A percentile compares a stretch with the other conserved stretches of the same genome.
Evolutionary conservation across 2,113 vertebrate genomes (phyloP).

Genomic region (Acanthochromis polyacanthus): DNA sequence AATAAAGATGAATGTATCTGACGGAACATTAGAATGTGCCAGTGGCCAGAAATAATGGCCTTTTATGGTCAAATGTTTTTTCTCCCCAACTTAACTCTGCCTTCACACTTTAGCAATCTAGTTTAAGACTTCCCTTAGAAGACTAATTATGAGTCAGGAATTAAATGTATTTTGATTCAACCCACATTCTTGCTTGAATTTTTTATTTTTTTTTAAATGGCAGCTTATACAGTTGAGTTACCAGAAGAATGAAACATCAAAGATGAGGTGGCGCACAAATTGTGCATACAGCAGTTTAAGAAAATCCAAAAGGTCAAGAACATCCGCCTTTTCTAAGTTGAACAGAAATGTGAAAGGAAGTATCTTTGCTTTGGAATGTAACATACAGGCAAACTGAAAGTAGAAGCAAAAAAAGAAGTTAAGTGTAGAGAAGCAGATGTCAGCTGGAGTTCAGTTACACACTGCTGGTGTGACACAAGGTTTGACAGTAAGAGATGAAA

Average conservation of each 20-base stretch:
- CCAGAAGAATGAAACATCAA: neutral
- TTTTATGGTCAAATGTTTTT: too few species aligned
- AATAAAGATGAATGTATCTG: too few species aligned
- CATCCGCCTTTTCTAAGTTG: conserved; percentile 40
- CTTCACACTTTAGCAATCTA: too few species aligned
- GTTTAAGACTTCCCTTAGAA: neutral
- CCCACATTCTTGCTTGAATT: neutral
- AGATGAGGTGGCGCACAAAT: conserved; percentile 10
- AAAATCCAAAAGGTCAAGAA: conserved; percentile 60
- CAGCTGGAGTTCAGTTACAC: conserved; percentile 17
- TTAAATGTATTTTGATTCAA: neutral
- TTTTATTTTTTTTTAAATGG: neutral
- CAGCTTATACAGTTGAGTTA: neutral
- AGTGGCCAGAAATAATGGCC: too few species aligned
- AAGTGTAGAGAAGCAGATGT: conserved; percentile 27
- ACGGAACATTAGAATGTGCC: too few species aligned
- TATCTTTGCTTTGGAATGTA: conserved; percentile 27
- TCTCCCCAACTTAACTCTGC: too few species aligned
- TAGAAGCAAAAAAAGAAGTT: conserved; percentile 23
- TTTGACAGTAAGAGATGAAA: conserved; percentile 3
- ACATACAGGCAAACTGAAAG: conserved; percentile 9
- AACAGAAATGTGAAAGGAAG: conserved; percentile 44
- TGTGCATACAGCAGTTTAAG: conserved; percentile 22
- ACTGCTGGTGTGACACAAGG: neutral
- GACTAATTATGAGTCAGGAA: neutral